Evolutionary conservation across 2,888 invertebrate genomes (phyloP), one percentile per base, ranked within the genome.

Genomic region (Tribolium freemani): DNA sequence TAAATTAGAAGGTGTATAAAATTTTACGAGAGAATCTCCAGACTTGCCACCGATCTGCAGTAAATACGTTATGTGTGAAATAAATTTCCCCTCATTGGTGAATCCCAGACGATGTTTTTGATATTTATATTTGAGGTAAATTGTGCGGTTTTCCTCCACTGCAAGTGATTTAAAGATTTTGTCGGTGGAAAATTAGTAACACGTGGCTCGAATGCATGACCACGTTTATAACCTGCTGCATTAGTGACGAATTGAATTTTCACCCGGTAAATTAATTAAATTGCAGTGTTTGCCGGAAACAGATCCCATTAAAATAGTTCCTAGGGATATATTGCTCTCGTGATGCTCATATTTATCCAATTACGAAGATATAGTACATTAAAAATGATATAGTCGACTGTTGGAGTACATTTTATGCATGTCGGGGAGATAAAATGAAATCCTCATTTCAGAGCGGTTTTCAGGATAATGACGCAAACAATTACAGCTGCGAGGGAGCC

Each of bases 11-110:
- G 70, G 73, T 75, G 64, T 75, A 78, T 78, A 78, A 78, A 77
- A 77, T 77, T 78, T 78, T 77, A 78, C 72, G 77, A 73, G 76
- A 76, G 76, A 74, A 72, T 78, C 75, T 75, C 77, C 77, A 76
- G 78, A 76, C 76, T 75, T 54, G 45, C 53, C 48, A 58, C 66
- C 30, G 68, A 69, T 70, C 60, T 44, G 66, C 54, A 54, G 58
- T 66, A 66, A 66, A 69, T 69, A 69, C 48, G 46, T 56, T 63
- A 26, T 16, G 38, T 26, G 30, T 21, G 38, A 48, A 68, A 64
- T 38, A 64, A 45, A 57, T 58, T 67, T 31, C 50, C n/a, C 13
- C 44, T 44, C 56, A 60, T 9, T 57, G 48, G 38, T 4, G 45
- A 44, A 58, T 57, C 10, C 44, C 38, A 45, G 38, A 48, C 54